Evolutionary conservation across 2,113 vertebrate species (phyloP), one percentile per base, ranked within the genome.

Genomic region (Trematocara zebra): DNA sequence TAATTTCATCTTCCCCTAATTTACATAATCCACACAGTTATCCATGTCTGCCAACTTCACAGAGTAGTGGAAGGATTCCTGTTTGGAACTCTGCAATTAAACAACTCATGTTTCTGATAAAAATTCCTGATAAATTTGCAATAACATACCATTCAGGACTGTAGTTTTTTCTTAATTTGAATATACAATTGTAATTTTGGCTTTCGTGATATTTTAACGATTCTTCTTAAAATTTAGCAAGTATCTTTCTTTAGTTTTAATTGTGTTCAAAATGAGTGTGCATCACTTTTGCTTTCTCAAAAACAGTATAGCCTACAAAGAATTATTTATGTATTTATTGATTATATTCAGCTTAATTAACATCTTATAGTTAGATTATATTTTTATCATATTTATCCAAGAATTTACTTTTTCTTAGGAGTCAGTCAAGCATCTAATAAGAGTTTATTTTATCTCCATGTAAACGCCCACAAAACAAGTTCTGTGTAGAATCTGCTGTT

Each of bases 101-200:
- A 59, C 3, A 0, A 17, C 26, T 9, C 8, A n/a, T 51, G 49
- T 7, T 23, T 5, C 3, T 52, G 18, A 53, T 11, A 14, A 26
- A 3, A 56, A 12, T 26, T 57, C 7, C 23, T 15, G 54, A 57
- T 15, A 56, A 8, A 14, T 31, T 17, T 59, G 15, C 3, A 59
- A 5, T 10, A 33, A 18, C 8, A 33, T 6, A 59, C 8, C 0
- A 1, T 59, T 57, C 54, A 57, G 0, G 1, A 17, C 54, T 57
- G 12, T 15, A 57, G 14, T 17, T 57, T 28, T 23, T 31, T 14
- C 54, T 56, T 28, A 28, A 28, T 8, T 56, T 26, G 7, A 56
- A 56, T 3, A 2, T 28, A 28, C 5, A 56, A 28, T 56, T 56
- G 54, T 26, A 26, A 56, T 14, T 56, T 26, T 56, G 6, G 53